Base-by-base conservation (phyloP, 2,888 invertebrate species). In the Iphiclides podalirius region DNA sequence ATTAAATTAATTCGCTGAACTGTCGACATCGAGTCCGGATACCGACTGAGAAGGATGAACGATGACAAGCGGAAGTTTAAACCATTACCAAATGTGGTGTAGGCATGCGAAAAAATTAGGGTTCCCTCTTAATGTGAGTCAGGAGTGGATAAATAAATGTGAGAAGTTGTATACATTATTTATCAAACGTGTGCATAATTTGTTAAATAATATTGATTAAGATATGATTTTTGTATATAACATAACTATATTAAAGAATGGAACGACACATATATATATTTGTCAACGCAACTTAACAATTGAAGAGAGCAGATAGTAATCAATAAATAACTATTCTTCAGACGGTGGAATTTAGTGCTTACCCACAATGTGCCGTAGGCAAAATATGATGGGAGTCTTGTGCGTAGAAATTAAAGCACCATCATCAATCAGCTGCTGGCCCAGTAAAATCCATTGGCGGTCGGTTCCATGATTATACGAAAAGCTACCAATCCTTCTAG, bases 1-100 rank as follows among this genome's bases (percentile, higher is more conserved):
- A 62, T 66, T 71, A 75, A 81, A 83, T 75, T 70, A 77, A 79
- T 83, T 85, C 82, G 70, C 64, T 79, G 83, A 83, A 82, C 65
- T 73, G 69, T 54, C 56, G 62, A 50, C 60, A 53, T 58, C 66
- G 66, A 59, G 58, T 63, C 55, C 54, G 58, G 65, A 63, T 59
- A 60, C 63, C 49, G 54, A 57, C 66, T 65, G 70, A 76, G 74
- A 75, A 74, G 67, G 63, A 62, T 68, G 54, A 43, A 65, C 60
- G 70, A 66, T 65, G 67, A 69, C 62, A 72, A 67, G 65, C 81
- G 82, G 85, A 85, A 82, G 73, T 74, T 57, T 59, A 76, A 81
- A 81, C 71, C 78, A 83, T 74, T 75, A 73, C 79, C 82, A 81
- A 80, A 80, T 83, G 82, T 81, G 77, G 20, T 36, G 34, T 66